These are phyloP conservation scores for Panurus biarmicus DNA, from an alignment of 2,113 vertebrate genomes.

Conservation along the genomic window DNA sequence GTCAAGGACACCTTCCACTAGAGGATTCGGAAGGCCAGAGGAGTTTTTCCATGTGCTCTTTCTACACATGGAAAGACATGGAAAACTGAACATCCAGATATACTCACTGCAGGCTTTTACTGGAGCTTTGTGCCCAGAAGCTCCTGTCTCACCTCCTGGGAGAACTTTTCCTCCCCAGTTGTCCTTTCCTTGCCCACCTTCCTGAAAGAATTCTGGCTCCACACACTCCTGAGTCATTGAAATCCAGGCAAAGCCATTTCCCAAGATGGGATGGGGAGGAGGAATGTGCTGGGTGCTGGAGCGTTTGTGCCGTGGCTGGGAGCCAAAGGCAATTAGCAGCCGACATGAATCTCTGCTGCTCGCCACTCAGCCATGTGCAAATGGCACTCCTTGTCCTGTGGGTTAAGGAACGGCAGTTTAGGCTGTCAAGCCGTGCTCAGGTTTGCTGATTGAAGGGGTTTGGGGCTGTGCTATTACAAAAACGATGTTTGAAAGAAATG, in stretches of 20 bases:
- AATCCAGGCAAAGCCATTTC: not conserved
- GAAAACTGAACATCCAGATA: not conserved
- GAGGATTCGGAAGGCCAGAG: not conserved
- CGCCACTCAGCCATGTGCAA: slow-evolving; percentile 32
- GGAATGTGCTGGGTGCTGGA: not conserved
- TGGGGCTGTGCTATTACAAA: slow-evolving; percentile 47
- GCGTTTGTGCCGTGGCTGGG: not conserved
- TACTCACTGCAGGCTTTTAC: not conserved
- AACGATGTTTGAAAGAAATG: slow-evolving; percentile 26
- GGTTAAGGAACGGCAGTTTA: slow-evolving; percentile 56
- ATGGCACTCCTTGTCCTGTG: slow-evolving; percentile 54
- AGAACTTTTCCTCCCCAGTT: not conserved
- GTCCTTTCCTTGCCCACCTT: not conserved
- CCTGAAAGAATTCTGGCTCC: not conserved
- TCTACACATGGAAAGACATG: rapidly evolving
- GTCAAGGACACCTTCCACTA: not conserved
- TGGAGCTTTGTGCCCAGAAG: not conserved
- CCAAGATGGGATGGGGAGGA: not conserved
- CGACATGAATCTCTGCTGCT: slow-evolving; percentile 43
- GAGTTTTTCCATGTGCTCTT: not conserved
- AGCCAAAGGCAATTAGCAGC: slow-evolving; percentile 59
- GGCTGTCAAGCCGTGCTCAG: slow-evolving; percentile 35
- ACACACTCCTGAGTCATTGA: not conserved
- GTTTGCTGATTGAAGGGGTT: slow-evolving; percentile 63
- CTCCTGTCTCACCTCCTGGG: not conserved